Percentiles rank a stretch among this genome's conserved stretches.
phyloP scores from a whole-genome alignment of 64 coral and sea anemone species.

The Orbicella faveolata region DNA sequence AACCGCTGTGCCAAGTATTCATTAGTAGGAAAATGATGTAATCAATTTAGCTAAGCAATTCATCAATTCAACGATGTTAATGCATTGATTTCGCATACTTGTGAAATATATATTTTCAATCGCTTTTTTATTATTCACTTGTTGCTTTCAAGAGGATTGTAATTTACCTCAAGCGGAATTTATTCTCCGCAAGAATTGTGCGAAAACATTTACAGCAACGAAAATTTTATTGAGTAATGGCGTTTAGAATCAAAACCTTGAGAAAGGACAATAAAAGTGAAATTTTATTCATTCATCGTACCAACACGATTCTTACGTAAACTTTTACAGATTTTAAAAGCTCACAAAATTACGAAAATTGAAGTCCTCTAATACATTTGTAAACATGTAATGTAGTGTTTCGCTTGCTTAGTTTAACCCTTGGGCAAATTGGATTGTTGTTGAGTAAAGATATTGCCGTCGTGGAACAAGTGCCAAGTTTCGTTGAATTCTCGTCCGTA shows the following conservation, averaged over 20 bases:
- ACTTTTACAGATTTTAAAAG: constrained; percentile 9
- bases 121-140: not conserved
- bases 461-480: too few relatives aligned
- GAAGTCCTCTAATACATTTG: constrained; percentile 17
- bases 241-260: not conserved
- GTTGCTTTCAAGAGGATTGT: not conserved
- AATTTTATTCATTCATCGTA: not conserved
- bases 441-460: too few relatives aligned
- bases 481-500: too few relatives aligned
- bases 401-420: not conserved
- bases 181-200: not conserved
- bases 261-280: not conserved
- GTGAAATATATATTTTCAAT: not conserved
- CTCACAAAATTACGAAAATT: not conserved
- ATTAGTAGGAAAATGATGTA: too few relatives aligned
- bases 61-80: too few relatives aligned
- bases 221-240: not conserved
- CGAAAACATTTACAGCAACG: not conserved
- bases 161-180: not conserved
- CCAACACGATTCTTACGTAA: not conserved
- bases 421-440: not conserved
- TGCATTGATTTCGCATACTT: not conserved
- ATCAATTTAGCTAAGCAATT: too few relatives aligned
- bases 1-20: too few relatives aligned
- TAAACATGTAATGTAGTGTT: not conserved